Conservation (phyloP, 2,113 vertebrate species). For the Halichoeres trimaculatus region DNA sequence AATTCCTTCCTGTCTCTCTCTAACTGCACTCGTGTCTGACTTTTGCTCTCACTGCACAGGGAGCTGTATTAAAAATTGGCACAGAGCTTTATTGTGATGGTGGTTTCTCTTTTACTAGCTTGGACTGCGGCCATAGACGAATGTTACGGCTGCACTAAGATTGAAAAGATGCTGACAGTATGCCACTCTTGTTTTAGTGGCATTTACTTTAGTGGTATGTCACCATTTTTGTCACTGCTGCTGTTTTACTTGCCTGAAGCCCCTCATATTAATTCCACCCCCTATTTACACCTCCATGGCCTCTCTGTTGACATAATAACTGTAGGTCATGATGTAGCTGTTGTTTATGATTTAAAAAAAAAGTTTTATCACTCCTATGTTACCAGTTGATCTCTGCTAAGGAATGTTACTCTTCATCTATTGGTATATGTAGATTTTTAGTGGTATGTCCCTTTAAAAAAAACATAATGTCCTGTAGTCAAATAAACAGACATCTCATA, state of each 20-base stretch:
- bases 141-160: not conserved
- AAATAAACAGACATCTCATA: too few relatives aligned
- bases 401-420: too few relatives aligned
- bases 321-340: not conserved
- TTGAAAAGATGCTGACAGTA: not conserved
- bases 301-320: too few relatives aligned
- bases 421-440: too few relatives aligned
- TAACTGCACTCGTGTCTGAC: not conserved
- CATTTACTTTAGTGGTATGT: not conserved
- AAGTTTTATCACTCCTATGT: too few relatives aligned
- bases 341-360: too few relatives aligned
- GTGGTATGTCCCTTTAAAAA: too few relatives aligned
- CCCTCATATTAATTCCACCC: too few relatives aligned
- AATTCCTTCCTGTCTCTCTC: not conserved
- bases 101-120: conserved; percentile 13
- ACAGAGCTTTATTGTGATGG: conserved; percentile 6
- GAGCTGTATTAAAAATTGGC: conserved; percentile 15
- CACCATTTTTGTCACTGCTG: not conserved
- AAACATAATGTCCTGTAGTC: too few relatives aligned
- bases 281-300: too few relatives aligned
- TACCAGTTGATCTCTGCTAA: too few relatives aligned
- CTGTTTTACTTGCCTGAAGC: not conserved
- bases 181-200: not conserved
- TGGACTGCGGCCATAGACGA: conserved; percentile 2
- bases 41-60: not conserved